phyloP scores from a whole-genome alignment of 2,888 invertebrate genomes.

The Caenorhabditis wallacei region DNA sequence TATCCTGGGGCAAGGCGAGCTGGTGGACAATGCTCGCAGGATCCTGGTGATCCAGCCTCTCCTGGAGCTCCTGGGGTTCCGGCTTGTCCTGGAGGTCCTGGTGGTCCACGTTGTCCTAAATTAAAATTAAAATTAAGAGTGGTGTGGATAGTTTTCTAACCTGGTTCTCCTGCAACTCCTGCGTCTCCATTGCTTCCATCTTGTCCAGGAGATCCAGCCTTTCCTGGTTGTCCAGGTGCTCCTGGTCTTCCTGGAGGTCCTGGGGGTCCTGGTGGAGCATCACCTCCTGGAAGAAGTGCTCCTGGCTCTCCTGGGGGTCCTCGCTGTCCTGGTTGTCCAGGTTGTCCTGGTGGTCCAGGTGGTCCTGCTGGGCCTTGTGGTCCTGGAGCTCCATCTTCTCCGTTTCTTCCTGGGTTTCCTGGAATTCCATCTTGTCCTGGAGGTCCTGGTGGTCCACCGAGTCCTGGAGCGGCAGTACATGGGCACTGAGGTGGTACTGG shows the following conservation, averaged over 20 bases:
- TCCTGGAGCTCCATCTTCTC: slow-evolving; percentile 77
- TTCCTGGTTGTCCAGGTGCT: slow-evolving; percentile 79
- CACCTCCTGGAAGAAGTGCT: slow-evolving; percentile 73
- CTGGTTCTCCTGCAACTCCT: slow-evolving; percentile 73
- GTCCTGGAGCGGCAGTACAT: slow-evolving; percentile 85
- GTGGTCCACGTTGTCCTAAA: slow-evolving; percentile 78
- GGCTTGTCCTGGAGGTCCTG: slow-evolving; percentile 79
- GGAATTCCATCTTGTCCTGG: slow-evolving; percentile 78
- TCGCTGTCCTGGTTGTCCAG: slow-evolving; percentile 75
- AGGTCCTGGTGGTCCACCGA: slow-evolving; percentile 87
- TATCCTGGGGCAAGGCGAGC: slow-evolving; percentile 79
- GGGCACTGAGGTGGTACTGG: slow-evolving; percentile 83
- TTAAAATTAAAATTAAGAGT: slow-evolving; percentile 2
- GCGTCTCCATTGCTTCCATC: slow-evolving; percentile 69
- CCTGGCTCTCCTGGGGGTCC: slow-evolving; percentile 77
- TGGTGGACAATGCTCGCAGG: slow-evolving; percentile 80
- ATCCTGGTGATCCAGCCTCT: slow-evolving; percentile 76
- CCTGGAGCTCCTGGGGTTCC: slow-evolving; percentile 75
- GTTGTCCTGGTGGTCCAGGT: slow-evolving; percentile 78
- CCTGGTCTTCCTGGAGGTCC: slow-evolving; percentile 77
- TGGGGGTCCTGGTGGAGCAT: slow-evolving; percentile 75
- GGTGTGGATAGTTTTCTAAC: slow-evolving; percentile 13
- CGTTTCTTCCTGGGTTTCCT: slow-evolving; percentile 78
- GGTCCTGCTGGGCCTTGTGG: slow-evolving; percentile 79
- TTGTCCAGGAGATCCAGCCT: slow-evolving; percentile 74